Base-by-base conservation (phyloP, 2,797 vertebrate genomes). In the Crocidura indochinensis region DNA sequence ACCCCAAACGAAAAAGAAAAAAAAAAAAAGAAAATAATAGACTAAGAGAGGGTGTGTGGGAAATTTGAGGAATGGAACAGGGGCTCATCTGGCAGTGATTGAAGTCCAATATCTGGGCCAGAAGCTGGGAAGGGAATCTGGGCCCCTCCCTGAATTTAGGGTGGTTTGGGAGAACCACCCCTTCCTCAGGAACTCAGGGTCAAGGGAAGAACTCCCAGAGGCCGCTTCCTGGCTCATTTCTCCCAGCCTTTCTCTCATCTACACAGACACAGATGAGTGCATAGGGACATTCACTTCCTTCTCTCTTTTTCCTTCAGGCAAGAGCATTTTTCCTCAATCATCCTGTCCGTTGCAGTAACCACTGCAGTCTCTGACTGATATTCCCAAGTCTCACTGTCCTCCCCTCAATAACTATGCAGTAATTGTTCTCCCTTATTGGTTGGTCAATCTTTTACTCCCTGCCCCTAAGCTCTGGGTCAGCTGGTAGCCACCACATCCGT, bases 141-240 rank as follows among this genome's bases (percentile, higher is more conserved):
- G 78, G 87, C 83, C 83, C 24, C 65, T 95, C 85, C 85, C 88
- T 92, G 91, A 86, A 76, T 86, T 67, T 60, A 46, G 85, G 76
- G 46, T 80, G 60, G 78, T 87, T 65, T 46, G 68, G 74, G 74
- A 94, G 56, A 75, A 27, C 65, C 60, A 24, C 10, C 77, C 74
- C 46, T 17, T 89, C 83, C 77, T 51, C 68, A 92, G 93, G 72
- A 96, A 91, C 88, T 65, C 56, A 51, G 84, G 86, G 86, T 91
- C 85, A 82, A 74, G 73, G 86, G 49, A 72, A 51, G 79, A 72
- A 75, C 71, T 88, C 81, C 77, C 89, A 86, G 71, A 88, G 89
- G 85, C 69, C 85, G 53, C 56, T 75, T 71, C 67, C 86, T 87
- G 75, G 92, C 47, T 82, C 44, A 64, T 62, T 65, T 89, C 56